These are phyloP conservation scores for Paratilapia polleni DNA, from an alignment of 2,113 vertebrate genomes.

Conservation along the genomic window DNA sequence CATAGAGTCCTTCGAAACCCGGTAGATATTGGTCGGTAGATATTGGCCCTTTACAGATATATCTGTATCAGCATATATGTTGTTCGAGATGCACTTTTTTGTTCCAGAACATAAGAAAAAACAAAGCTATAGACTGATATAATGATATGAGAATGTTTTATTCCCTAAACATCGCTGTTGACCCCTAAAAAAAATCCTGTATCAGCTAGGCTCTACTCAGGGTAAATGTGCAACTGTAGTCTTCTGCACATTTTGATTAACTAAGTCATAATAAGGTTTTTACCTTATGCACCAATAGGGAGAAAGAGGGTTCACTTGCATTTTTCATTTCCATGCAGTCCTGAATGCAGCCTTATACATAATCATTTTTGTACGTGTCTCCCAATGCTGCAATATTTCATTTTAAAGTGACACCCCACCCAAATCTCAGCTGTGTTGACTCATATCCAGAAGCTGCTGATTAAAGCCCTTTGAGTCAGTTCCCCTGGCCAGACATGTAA, in stretches of 20 bases:
- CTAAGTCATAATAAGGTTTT: neutral
- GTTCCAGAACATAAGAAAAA: no score
- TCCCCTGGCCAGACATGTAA: neutral
- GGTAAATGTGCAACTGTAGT: neutral
- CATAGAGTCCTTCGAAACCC: no score
- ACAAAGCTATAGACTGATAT: neutral
- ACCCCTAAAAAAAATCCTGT: no score
- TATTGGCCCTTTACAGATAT: neutral
- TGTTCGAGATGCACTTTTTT: no score
- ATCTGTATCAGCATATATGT: neutral
- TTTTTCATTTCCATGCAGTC: neutral
- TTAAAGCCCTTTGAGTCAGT: neutral
- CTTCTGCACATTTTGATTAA: neutral
- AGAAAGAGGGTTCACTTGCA: neutral
- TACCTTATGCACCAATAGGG: neutral
- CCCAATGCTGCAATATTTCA: neutral
- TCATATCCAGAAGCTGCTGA: neutral
- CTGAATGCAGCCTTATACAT: neutral
- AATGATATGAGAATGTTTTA: neutral
- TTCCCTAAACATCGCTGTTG: no score
- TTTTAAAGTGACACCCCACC: neutral
- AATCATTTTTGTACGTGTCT: neutral
- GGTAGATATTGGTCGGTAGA: neutral
- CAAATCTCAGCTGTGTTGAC: neutral
- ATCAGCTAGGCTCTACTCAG: fast-evolving